Evolutionary conservation across 2,113 vertebrate genomes (phyloP).

Genomic region (Ardeotis arabs): DNA sequence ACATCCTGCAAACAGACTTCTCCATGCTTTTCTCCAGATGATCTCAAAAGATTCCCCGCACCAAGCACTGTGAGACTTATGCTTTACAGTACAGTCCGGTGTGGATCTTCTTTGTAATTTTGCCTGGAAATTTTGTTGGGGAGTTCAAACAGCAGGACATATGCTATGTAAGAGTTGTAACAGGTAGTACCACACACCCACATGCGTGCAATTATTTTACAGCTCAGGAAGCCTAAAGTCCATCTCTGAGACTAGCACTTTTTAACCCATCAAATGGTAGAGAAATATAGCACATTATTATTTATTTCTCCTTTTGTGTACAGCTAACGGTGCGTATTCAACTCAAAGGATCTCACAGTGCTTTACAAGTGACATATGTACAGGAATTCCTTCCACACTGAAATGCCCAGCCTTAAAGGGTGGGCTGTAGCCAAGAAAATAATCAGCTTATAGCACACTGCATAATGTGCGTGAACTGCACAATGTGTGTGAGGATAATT

Average conservation of each 20-base stretch:
- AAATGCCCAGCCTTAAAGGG: neutral
- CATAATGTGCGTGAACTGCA: neutral
- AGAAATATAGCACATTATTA: neutral
- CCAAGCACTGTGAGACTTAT: neutral
- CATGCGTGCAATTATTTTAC: accelerated
- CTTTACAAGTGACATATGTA: neutral
- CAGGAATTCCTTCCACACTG: constrained; percentile 18
- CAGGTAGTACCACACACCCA: neutral
- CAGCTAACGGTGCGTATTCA: neutral
- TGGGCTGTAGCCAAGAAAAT: constrained; percentile 37
- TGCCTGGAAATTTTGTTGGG: neutral
- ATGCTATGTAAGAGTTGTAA: neutral
- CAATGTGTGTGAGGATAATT: neutral
- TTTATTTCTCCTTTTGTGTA: neutral
- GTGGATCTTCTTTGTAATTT: neutral
- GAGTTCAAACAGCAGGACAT: neutral
- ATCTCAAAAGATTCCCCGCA: neutral
- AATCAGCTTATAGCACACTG: constrained; percentile 23
- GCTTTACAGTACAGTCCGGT: neutral
- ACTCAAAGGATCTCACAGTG: neutral
- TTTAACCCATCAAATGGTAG: neutral
- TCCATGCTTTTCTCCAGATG: neutral
- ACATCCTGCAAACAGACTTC: neutral
- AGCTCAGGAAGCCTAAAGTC: neutral
- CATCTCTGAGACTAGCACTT: neutral